These are phyloP conservation scores for Kryptolebias ocellatus DNA, from an alignment of 2,797 vertebrate genomes.

Conservation along the genomic window DNA sequence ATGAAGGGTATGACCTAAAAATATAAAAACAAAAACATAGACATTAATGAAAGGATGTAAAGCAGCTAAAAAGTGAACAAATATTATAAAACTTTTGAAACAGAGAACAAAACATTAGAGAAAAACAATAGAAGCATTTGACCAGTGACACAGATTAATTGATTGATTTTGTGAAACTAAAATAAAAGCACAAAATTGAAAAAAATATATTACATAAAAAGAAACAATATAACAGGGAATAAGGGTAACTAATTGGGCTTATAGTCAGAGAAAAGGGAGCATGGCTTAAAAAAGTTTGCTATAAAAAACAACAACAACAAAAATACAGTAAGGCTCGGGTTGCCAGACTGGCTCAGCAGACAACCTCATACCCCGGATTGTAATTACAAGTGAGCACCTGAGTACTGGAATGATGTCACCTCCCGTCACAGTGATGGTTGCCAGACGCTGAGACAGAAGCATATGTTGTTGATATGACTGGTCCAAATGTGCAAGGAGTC, in stretches of 20 bases:
- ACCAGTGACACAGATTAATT: too few species aligned
- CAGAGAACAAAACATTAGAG: too few species aligned
- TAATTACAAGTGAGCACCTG: conserved; percentile 57
- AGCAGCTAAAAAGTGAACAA: too few species aligned
- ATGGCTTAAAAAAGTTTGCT: conserved; percentile 11
- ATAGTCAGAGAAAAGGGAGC: conserved; percentile 3
- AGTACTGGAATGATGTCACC: conserved; percentile 66
- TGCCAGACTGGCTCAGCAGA: conserved; percentile 25
- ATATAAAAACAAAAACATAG: too few species aligned
- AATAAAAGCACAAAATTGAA: too few species aligned
- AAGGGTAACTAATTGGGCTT: neutral
- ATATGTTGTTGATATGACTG: conserved; percentile 74
- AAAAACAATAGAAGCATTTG: too few species aligned
- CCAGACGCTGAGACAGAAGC: conserved; percentile 71
- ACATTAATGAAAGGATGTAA: too few species aligned
- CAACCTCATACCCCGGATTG: conserved; percentile 13
- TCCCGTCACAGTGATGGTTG: conserved; percentile 63
- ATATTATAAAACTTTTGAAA: too few species aligned
- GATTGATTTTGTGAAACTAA: too few species aligned
- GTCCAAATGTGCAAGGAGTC: conserved; percentile 72
- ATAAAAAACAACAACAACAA: neutral
- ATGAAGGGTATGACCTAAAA: too few species aligned
- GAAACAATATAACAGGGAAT: neutral
- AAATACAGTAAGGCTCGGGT: conserved; percentile 21
- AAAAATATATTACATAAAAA: neutral